Evolutionary conservation across 2,888 invertebrate genomes (phyloP).

Genomic region (Chesias legatella): DNA sequence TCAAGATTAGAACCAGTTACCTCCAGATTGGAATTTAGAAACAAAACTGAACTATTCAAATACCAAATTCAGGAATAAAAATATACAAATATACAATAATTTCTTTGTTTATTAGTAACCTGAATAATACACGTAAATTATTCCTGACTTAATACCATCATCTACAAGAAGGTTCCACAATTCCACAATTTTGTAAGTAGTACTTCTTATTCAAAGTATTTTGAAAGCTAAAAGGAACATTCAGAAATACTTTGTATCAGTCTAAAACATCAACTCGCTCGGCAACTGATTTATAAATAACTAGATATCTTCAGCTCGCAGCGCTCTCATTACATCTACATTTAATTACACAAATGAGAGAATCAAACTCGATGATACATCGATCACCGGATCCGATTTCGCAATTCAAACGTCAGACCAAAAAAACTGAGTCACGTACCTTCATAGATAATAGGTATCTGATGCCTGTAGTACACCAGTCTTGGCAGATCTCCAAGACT

Average conservation of each 20-base stretch:
- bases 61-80: too few relatives aligned
- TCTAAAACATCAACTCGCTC: slow-evolving; percentile 9
- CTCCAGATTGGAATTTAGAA: too few relatives aligned
- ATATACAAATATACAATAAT: too few relatives aligned
- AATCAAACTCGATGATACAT: slow-evolving; percentile 33
- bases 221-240: too few relatives aligned
- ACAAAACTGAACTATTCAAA: too few relatives aligned
- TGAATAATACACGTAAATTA: too few relatives aligned
- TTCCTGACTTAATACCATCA: too few relatives aligned
- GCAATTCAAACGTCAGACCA: slow-evolving; percentile 47
- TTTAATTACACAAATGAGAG: slow-evolving; percentile 26
- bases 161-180: too few relatives aligned
- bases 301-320: slow-evolving; percentile 24
- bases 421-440: slow-evolving; percentile 80
- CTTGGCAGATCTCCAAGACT: slow-evolving; percentile 93
- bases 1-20: too few relatives aligned
- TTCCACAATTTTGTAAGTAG: too few relatives aligned
- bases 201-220: too few relatives aligned
- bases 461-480: slow-evolving; percentile 95
- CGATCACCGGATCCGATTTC: slow-evolving; percentile 40
- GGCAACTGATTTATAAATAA: slow-evolving; percentile 25
- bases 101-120: too few relatives aligned
- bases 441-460: slow-evolving; percentile 96
- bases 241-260: slow-evolving; percentile 4
- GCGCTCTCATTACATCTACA: slow-evolving; percentile 23